Evolutionary conservation across 1,140 invertebrate genomes (phyloP), one percentile per base, ranked within the genome.

Genomic region (Listronotus oregonensis): DNA sequence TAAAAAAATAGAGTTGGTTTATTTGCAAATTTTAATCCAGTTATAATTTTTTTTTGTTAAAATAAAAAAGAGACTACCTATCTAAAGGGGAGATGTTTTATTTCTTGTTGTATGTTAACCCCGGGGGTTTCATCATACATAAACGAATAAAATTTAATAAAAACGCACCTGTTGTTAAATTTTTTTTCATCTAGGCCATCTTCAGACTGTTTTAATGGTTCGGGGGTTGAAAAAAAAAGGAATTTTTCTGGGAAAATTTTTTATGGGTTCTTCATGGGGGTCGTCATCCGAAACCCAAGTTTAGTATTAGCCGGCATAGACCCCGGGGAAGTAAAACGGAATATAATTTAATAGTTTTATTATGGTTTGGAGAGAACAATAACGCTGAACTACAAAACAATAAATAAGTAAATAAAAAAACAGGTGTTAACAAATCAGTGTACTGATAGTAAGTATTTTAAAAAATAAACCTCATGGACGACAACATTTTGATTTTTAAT

Each of bases 251-350:
- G 75, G 67, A 14, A 69, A 52, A 27, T 69, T 62, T 44, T 75
- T 65, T 10, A 74, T 61, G 56, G 88, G 87, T 77, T 96, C 94
- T 80, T 96, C 94, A 72, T 95, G 89, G 96, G 80, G 4, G 94
- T 96, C 21, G 91, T 94, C 93, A 97, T 94, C 43, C 94, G 86
- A 75, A 94, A 85, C 37, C 91, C 86, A 69, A 94, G 76, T 81
- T 95, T 95, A 62, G 85, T 85, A 68, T 89, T 87, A 21, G 91
- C 89, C 46, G 93, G 93, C 32, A 92, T 90, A 90, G 21, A 64
- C 34, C 27, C 61, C 52, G 17, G 40, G 32, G 34, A 54, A 63
- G 34, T 64, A 56, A 34, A 56, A 64, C 12, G 32, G 15, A 37
- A 14, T n/a, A n/a, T n/a, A n/a, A n/a, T n/a, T n/a, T n/a, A n/a